phyloP scores from a whole-genome alignment of 2,113 vertebrate genomes.

The Sapajus apella region DNA sequence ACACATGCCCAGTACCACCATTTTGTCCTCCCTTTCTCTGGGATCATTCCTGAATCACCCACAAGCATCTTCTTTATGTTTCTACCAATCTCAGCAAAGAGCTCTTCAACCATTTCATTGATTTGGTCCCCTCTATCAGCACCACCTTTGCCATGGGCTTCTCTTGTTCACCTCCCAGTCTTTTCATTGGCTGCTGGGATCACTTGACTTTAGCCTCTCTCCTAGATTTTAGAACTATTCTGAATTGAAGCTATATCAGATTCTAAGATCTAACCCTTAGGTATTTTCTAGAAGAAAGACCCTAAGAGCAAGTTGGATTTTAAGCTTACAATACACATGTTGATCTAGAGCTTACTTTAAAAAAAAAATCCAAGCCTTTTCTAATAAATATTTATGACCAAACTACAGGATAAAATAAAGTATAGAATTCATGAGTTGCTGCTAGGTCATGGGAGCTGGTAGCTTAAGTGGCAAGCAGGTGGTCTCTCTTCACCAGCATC shows the following conservation, averaged over 20 bases:
- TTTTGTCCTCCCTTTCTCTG: not conserved
- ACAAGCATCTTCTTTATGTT: not conserved
- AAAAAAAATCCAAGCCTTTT: conserved; percentile 80
- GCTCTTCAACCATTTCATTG: not conserved
- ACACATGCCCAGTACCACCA: not conserved
- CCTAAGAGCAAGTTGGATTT: conserved; percentile 67
- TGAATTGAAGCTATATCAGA: conserved; percentile 69
- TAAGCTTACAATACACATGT: conserved; percentile 75
- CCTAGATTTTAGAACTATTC: not conserved
- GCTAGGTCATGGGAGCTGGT: conserved; percentile 76
- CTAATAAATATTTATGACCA: conserved; percentile 82
- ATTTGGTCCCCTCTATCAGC: not conserved
- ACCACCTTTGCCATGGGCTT: rapidly evolving
- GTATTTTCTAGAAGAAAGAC: conserved; percentile 37
- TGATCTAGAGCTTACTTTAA: conserved; percentile 79
- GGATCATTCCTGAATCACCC: not conserved
- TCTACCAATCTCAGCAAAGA: not conserved
- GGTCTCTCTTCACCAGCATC: conserved; percentile 44
- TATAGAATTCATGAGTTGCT: conserved; percentile 80
- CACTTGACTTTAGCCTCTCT: not conserved
- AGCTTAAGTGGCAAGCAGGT: conserved; percentile 56
- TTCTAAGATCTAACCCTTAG: conserved; percentile 68
- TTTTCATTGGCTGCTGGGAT: not conserved
- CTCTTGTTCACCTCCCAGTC: not conserved
- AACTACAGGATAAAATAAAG: conserved; percentile 81